Percentiles rank a stretch among this genome's conserved stretches.
Evolutionary conservation across 2,113 vertebrate genomes (phyloP).

Genomic region (Podiceps cristatus): DNA sequence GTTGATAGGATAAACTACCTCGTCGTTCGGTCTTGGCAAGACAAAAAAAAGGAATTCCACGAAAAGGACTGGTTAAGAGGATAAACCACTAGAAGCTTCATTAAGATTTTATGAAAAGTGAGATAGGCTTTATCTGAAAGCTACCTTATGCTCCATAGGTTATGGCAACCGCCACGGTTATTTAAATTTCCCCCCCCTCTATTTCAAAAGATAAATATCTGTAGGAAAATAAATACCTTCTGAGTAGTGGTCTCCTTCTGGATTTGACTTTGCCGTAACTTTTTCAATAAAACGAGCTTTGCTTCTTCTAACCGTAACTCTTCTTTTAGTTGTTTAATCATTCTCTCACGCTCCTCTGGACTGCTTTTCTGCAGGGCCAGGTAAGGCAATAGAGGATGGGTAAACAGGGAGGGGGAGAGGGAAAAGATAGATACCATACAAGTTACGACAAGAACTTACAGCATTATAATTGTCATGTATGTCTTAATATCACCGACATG

Average conservation of each 20-base stretch:
- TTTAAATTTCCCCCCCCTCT: rapidly evolving
- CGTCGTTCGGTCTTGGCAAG: not conserved
- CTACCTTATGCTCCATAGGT: not conserved
- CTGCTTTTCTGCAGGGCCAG: conserved; percentile 85
- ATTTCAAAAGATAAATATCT: not conserved
- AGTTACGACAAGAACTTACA: not conserved
- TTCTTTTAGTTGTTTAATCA: conserved; percentile 94
- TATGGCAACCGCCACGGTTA: not conserved
- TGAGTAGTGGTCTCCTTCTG: conserved; percentile 90
- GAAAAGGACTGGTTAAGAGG: not conserved
- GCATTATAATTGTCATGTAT: rapidly evolving
- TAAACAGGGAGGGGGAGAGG: not conserved
- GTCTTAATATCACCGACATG: not conserved
- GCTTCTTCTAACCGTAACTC: conserved; percentile 95
- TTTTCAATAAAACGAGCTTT: conserved; percentile 94
- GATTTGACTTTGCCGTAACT: conserved; percentile 95
- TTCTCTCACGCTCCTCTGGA: conserved; percentile 87
- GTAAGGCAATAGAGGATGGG: not conserved
- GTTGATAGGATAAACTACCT: not conserved
- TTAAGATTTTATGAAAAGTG: not conserved
- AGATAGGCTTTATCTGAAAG: not conserved
- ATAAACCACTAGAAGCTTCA: not conserved
- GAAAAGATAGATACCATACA: not conserved
- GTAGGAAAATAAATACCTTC: conserved; percentile 80
- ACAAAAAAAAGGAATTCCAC: not conserved